Base-by-base conservation (phyloP, 2,888 invertebrate genomes). In the Acronicta alni region DNA sequence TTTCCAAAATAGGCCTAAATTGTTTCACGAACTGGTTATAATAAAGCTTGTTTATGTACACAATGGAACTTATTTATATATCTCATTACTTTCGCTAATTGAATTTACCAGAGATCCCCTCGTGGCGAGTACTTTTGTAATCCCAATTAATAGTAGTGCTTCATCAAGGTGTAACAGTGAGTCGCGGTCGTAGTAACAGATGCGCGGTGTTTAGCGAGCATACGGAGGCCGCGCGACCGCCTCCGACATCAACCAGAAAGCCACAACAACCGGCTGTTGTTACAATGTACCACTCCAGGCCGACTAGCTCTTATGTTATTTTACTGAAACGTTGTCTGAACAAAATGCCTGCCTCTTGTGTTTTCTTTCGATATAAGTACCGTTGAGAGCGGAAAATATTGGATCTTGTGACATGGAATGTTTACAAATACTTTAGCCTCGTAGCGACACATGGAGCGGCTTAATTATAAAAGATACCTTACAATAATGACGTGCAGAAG, bases 291-390 rank as follows among this genome's bases (percentile, higher is more conserved):
- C 58, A 52, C 49, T 55, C 38, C 17, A 20, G 35, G 51, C 59
- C 41, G 41, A 41, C 37, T 20, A 49, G 57, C 38, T 47, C 32
- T 47, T 45, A 58, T 68, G 54, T 67, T 58, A 72, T 54, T 49
- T 30, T 65, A 53, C 39, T 47, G 30, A 51, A 72, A 72, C 48
- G 53, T 58, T 57, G 54, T 52, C 57, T 16, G 46, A 56, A 55
- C 54, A 47, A 59, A 55, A 58, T 48, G 45, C 46, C 47, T 49
- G 57, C 37, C 41, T 23, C 48, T 66, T 72, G 23, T 66, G 55
- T 72, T 72, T 66, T 57, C 72, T 58, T 54, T 58, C 41, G 39
- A 67, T 67, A 66, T 57, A 66, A 54, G 67, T 55, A 57, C 42
- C 37, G 42, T 39, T 18, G 23, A 16, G 16, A 49, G 48, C 38